Base-by-base conservation (phyloP, 2,888 invertebrate genomes). In the Norana najaformis region DNA sequence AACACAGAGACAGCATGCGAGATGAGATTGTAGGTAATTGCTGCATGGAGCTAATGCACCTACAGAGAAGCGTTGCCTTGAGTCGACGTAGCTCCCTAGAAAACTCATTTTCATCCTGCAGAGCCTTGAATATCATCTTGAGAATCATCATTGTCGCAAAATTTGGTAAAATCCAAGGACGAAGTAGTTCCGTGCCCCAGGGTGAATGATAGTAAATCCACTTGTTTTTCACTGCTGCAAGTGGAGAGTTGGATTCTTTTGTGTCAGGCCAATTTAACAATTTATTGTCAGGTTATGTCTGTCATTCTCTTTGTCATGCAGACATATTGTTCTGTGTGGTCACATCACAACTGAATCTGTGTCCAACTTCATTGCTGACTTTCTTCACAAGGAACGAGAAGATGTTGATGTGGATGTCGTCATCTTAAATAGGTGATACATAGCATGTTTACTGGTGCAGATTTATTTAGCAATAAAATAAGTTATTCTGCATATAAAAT, bases 271-370 rank as follows among this genome's bases (percentile, higher is more conserved):
- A n/a, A n/a, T n/a, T n/a, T n/a, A n/a, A n/a, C n/a, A n/a, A n/a
- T n/a, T n/a, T n/a, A n/a, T n/a, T n/a, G n/a, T n/a, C n/a, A 69
- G 11, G 69, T 69, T 4, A 4, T 69, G n/a, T 69, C 1, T 69
- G 69, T n/a, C n/a, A 11, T 69, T 69, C n/a, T n/a, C 69, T 69
- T 53, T 69, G 8, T n/a, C n/a, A 89, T 90, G n/a, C 85, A 99
- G 99, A 97, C 99, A 99, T 96, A 99, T 99, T 96, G 99, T 99
- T 95, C 99, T 99, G 94, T 99, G 99, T 96, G 99, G 99, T 94
- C 99, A 99, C 96, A 99, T 99, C 96, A 99, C 99, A 93, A 99
- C 98, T 96, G 99, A 99, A 96, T 99, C 99, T 93, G 99, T 99
- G 94, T 98, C 98, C 94, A 99, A 99, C 96, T 99, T 99, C 96